Conservation (phyloP, 2,888 invertebrate species). For the Esperia sulphurella region DNA sequence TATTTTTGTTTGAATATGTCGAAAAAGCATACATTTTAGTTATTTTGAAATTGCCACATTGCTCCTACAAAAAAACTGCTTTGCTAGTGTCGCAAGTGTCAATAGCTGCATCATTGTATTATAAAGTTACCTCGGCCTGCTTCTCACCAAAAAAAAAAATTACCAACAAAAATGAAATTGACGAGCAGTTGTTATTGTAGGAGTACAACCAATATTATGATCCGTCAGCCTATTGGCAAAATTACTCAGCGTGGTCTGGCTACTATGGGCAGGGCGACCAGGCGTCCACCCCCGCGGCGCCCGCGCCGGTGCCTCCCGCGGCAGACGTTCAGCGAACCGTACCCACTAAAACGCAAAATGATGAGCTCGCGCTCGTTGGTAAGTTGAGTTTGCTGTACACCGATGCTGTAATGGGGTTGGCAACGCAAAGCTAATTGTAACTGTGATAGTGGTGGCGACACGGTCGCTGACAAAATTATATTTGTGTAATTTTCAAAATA, state of each 20-base stretch:
- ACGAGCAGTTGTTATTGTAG: slow-evolving; percentile 54
- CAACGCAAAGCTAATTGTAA: too few relatives aligned
- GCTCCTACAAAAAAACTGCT: slow-evolving; percentile 4
- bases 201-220: slow-evolving; percentile 90
- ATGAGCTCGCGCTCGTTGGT: slow-evolving; percentile 88
- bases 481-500: too few relatives aligned
- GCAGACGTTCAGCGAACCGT: slow-evolving; percentile 29
- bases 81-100: slow-evolving; percentile 3
- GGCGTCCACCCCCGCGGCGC: slow-evolving; percentile 53
- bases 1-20: too few relatives aligned
- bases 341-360: slow-evolving; percentile 67
- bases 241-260: slow-evolving; percentile 89
- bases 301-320: slow-evolving; percentile 37
- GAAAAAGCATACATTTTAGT: too few relatives aligned
- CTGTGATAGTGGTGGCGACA: too few relatives aligned
- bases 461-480: too few relatives aligned
- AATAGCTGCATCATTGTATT: slow-evolving; percentile 8
- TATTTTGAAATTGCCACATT: not conserved
- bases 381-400: slow-evolving; percentile 25
- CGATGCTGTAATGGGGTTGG: too few relatives aligned
- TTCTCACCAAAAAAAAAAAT: slow-evolving; percentile 3
- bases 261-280: slow-evolving; percentile 86
- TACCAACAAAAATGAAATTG: slow-evolving; percentile 21
- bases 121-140: slow-evolving; percentile 9
- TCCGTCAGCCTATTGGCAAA: slow-evolving; percentile 92